phyloP scores from a whole-genome alignment of 2,113 vertebrate genomes.

The Acanthochromis polyacanthus region DNA sequence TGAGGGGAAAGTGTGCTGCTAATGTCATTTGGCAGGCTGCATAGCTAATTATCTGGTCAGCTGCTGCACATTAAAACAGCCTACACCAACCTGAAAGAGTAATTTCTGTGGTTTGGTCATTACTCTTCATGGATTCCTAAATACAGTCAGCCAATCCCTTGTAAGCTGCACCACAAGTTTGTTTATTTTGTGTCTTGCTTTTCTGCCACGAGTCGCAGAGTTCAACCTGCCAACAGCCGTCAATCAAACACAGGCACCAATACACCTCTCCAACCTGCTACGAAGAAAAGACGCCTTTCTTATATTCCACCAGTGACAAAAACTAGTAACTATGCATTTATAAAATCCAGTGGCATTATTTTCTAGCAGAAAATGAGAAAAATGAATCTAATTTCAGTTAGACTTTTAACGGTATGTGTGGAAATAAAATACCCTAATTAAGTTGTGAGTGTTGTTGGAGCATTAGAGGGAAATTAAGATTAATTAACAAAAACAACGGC shows the following conservation, averaged over 20 bases:
- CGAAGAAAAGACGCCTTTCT: background rate
- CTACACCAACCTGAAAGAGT: background rate
- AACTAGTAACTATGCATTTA: too few relatives aligned
- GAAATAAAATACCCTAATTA: background rate
- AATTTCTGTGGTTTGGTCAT: background rate
- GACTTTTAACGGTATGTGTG: background rate
- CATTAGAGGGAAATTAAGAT: too few relatives aligned
- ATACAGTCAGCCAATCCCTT: background rate
- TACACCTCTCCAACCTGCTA: background rate
- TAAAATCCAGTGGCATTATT: background rate
- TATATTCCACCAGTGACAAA: background rate
- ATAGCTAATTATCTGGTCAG: conserved; percentile 10
- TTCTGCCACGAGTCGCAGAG: background rate
- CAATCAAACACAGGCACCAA: background rate
- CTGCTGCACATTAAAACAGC: conserved; percentile 9
- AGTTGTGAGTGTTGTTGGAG: too few relatives aligned
- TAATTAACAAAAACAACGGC: too few relatives aligned
- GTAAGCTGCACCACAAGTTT: background rate
- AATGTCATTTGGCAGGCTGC: background rate
- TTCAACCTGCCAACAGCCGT: background rate
- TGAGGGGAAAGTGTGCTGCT: background rate
- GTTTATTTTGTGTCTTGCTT: background rate
- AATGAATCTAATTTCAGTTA: background rate
- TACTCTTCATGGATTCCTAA: background rate
- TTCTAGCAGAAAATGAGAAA: background rate